phyloP scores from a whole-genome alignment of 2,113 vertebrate genomes.

The Rhagologus leucostigma region DNA sequence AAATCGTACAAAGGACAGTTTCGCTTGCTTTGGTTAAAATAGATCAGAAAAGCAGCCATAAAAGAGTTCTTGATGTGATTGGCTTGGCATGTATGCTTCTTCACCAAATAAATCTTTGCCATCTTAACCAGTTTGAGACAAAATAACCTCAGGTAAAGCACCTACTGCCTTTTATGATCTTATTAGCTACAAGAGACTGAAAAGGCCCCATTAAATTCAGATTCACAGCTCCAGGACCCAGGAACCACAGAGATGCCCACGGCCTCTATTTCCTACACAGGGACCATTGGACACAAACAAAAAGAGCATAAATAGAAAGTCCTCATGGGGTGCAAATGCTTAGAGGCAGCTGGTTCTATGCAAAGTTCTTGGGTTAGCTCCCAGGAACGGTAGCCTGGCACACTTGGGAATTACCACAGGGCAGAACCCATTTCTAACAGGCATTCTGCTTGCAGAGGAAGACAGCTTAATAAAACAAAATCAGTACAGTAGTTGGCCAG shows the following conservation, averaged over 20 bases:
- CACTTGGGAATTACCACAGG: not conserved
- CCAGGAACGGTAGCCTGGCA: not conserved
- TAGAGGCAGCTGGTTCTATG: not conserved
- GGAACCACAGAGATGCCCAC: not conserved
- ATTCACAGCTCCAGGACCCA: not conserved
- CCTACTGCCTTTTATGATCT: not conserved
- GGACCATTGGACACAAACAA: not conserved
- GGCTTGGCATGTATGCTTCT: not conserved
- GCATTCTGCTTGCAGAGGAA: not conserved
- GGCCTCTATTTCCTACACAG: not conserved
- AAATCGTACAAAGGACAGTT: not conserved
- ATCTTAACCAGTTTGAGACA: not conserved
- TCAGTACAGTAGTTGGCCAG: accelerated
- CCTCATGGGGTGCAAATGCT: accelerated
- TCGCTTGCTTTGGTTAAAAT: not conserved
- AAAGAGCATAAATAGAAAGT: not conserved
- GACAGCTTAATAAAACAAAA: not conserved
- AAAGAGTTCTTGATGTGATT: not conserved
- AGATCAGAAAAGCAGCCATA: not conserved
- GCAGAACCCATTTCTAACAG: not conserved
- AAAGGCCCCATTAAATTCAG: not conserved
- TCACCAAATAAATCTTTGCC: not conserved
- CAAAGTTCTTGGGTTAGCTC: not conserved
- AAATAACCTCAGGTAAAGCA: not conserved
- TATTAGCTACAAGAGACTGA: not conserved